These are phyloP conservation scores for Blastobasis lacticolella DNA, from an alignment of 2,888 invertebrate genomes.

Conservation along the genomic window DNA sequence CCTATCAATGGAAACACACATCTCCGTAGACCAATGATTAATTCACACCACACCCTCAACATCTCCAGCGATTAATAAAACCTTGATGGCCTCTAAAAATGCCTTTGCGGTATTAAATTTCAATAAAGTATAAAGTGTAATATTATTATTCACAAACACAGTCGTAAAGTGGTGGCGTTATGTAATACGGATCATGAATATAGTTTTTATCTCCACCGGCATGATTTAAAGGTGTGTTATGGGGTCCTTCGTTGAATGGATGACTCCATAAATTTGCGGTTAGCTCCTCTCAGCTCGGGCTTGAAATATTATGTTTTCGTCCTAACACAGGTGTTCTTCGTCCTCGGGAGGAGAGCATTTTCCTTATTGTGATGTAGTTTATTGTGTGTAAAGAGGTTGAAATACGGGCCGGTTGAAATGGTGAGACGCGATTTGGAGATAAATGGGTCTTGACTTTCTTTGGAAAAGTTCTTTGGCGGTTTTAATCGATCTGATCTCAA, in stretches of 20 bases:
- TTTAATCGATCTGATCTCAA: too few relatives aligned
- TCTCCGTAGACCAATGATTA: not conserved
- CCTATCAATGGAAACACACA: not conserved
- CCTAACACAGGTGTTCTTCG: too few relatives aligned
- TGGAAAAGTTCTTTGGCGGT: too few relatives aligned
- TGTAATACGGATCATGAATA: slow-evolving; percentile 22
- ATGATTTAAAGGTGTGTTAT: slow-evolving; percentile 34
- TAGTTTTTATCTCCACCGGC: slow-evolving; percentile 26
- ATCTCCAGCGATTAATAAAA: slow-evolving; percentile 26
- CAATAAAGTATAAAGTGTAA: slow-evolving; percentile 18
- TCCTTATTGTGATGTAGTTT: not conserved
- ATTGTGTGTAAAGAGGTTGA: too few relatives aligned
- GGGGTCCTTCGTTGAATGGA: slow-evolving; percentile 9
- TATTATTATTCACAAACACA: slow-evolving; percentile 19
- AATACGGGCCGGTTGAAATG: too few relatives aligned
- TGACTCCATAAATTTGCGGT: slow-evolving; percentile 14
- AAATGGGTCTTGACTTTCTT: too few relatives aligned
- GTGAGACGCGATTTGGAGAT: too few relatives aligned
- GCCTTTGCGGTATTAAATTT: slow-evolving; percentile 28
- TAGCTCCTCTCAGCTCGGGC: not conserved
- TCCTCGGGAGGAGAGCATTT: not conserved
- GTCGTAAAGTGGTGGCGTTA: slow-evolving; percentile 12
- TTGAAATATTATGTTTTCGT: not conserved
- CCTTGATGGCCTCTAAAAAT: slow-evolving; percentile 25
- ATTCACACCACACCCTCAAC: not conserved